Evolutionary conservation across 2,113 vertebrate genomes (phyloP), one percentile per base, ranked within the genome.

Genomic region (Ahaetulla prasina): DNA sequence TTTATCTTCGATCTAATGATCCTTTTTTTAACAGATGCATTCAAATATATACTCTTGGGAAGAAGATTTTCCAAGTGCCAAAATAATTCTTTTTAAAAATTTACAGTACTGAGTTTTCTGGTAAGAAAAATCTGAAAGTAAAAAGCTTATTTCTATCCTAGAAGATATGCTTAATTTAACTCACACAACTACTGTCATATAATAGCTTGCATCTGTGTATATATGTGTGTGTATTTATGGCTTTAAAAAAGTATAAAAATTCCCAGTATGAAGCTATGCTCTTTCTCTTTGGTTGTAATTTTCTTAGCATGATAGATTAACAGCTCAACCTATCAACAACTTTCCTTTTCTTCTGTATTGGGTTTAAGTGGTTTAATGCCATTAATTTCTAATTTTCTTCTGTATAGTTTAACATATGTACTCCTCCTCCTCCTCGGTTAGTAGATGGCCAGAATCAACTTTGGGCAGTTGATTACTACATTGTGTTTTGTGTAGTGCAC

Each of bases 261-360:
- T 95, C 95, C 95, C 0, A 1, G 96, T 93, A 93, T 92, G 95
- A 91, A 93, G 96, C 94, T 92, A 93, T 39, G 89, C 0, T 92
- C 93, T 95, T 93, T 95, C 87, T 90, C 94, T 94, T 94, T 95
- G 96, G 93, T 93, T 92, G 93, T 95, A 89, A 89, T 11, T 96
- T 95, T 86, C 95, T 96, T 93, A 91, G 25, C 95, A 94, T 95
- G 96, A 96, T 94, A 96, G 96, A 97, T 97, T 92, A 97, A 97
- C 95, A 96, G 25, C 95, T 95, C 93, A 54, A 57, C 89, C 95
- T 89, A 96, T 95, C 96, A 95, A 94, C 96, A 94, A 94, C 27
- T 91, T 35, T 88, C 57, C 22, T 88, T 55, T 25, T 10, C 68
- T 90, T 6, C 94, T 11, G 88, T 39, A 94, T 89, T 93, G 94